Evolutionary conservation across 2,888 invertebrate species (phyloP), one percentile per base, ranked within the genome.

Genomic region (Agrilus cyanescens): DNA sequence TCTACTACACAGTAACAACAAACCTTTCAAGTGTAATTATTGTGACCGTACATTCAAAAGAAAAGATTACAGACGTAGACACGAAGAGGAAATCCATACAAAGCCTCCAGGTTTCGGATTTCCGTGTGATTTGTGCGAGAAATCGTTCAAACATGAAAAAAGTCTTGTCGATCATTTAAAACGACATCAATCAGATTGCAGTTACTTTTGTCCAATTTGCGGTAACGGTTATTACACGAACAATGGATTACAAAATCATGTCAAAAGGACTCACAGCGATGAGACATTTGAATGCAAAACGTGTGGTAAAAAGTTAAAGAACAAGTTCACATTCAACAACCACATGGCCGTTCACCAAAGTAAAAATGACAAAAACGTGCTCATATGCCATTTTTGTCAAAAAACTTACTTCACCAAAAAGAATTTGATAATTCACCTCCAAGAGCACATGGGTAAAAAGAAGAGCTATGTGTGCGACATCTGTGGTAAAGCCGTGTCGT

Each of bases 141-240:
- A 20, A 20, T 7, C 20, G 6, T 20, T 20, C 6, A 20, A 20
- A 20, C 20, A 20, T 7, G n/a, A 20, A 20, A 20, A 20, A 7
- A 20, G 20, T 7, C 20, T 20, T 5, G 20, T 7, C 5, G 7
- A 20, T 20, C 20, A 20, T 4, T 7, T 15, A 59, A 67, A 2
- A 57, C 71, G 4, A n/a, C 77, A 76, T 46, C 47, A 60, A 47
- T 59, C 60, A 46, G 59, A 61, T 45, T 62, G 59, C 43, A 50
- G 58, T 37, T 59, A 57, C 45, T 44, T 56, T 12, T 62, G 62
- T 38, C 59, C 59, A 15, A 55, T 58, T 37, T 62, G 62, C 38
- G 56, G 56, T 38, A 62, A 61, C 48, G 62, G 61, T 0, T 62
- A 61, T 48, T 62, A 59, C 45, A 59, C 59, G 2, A 57, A 61